Base-by-base conservation (phyloP, 2,797 vertebrate genomes). In the Tragopan temminckii region DNA sequence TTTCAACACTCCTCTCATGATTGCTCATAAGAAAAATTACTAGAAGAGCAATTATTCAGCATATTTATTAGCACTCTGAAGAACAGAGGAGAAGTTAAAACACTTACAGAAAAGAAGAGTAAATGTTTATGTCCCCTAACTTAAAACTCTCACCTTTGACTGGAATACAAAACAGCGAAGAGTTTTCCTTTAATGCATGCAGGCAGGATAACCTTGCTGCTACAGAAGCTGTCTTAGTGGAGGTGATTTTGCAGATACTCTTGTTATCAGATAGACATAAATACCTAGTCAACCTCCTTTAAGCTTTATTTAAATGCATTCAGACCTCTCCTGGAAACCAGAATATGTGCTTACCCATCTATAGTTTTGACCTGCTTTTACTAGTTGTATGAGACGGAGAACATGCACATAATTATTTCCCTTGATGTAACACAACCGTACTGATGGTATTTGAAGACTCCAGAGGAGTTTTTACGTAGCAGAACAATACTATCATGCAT, bases 211-310 rank as follows among this genome's bases (percentile, higher is more conserved):
- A 1, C 5, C 25, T 1, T 62, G 29, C 48, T 68, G 42, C 40
- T 79, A 76, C 46, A 84, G 46, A 13, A 76, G 35, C 8, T 69
- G n/a, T 29, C 42, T 53, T 36, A 70, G 38, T 43, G 40, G 43
- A 85, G 15, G 17, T 53, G 21, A 6, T 27, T 52, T 76, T 50
- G 42, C 9, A 52, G 50, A 52, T 57, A 61, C 38, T 90, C 74
- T 0, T 0, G 1, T 0, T 6, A 38, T 16, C 31, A 42, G 21
- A 9, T 50, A 80, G 43, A 29, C n/a, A 72, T 7, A 36, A 17
- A 48, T 9, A 50, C n/a, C 5, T 66, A 52, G 43, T 27, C 72
- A 74, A 68, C 14, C 43, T 75, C 23, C 14, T 35, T 50, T 68
- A n/a, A 88, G 8, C 31, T 82, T 85, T 40, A 76, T n/a, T 67